Base-by-base conservation (phyloP, 2,113 vertebrate genomes). In the Loxodonta africana region DNA sequence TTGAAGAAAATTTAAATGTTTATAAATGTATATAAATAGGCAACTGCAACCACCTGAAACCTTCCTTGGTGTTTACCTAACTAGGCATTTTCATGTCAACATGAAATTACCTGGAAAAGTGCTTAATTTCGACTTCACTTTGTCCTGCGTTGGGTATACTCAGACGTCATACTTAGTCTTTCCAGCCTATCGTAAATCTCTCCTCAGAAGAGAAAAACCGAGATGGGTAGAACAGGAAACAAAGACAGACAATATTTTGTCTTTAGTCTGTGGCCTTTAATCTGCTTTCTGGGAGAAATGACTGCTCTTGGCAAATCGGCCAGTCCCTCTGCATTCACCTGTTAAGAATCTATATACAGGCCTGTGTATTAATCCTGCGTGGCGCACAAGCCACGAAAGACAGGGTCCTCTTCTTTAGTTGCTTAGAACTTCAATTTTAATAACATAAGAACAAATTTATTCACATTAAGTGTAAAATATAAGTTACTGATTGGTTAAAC, bases 41-140 rank as follows among this genome's bases (percentile, higher is more conserved):
- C 33, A 87, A 83, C 33, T 63, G 67, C 67, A 95, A 84, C 62
- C 86, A 87, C 20, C 60, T 94, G 87, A 93, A 90, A 85, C 78
- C 81, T 60, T 93, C 87, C 44, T 48, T 71, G 14, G 48, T 82
- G 81, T 94, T 96, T 96, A 84, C 17, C 21, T 51, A 95, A 91
- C 28, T 80, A 12, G 17, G 60, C 65, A 91, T 91, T 94, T 91
- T 91, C 81, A 90, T 14, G 76, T 93, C 20, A 14, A 94, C 41
- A 57, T 71, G 84, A 90, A 96, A 96, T 95, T 77, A 88, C 37
- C 84, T 78, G 77, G 89, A 90, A 95, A 97, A 97, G 41, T 87
- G 25, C 81, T 94, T 89, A 71, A 84, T 90, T 96, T 95, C 62
- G 51, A 81, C 60, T 94, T 89, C 6, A 62, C 46, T 83, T 85